A percentile compares a stretch with the other conserved stretches of the same genome.
These are phyloP conservation scores for Cladorhizidae sp. DNA, from an alignment of 37 sponge, comb jelly and placozoan species.

Conservation along the genomic window DNA sequence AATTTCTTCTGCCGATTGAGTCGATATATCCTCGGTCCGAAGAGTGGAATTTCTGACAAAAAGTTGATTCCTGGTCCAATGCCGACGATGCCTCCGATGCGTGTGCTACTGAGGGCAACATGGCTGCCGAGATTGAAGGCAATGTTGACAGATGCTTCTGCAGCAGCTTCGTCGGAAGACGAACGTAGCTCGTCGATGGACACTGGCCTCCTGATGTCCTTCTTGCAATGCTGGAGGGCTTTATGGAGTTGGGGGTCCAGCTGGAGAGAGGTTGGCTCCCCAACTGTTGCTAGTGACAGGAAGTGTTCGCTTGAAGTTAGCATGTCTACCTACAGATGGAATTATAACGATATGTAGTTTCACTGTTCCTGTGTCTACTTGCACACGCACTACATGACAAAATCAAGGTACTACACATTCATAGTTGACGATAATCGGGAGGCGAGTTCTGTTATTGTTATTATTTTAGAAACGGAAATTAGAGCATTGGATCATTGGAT, in stretches of 20 bases:
- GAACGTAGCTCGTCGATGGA: background rate
- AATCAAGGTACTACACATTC: too few relatives aligned
- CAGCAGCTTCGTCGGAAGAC: background rate
- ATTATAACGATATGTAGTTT: too few relatives aligned
- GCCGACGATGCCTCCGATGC: constrained; percentile 16
- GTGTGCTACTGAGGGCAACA: constrained; percentile 4
- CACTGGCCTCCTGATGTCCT: background rate
- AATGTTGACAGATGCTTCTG: constrained; percentile 12
- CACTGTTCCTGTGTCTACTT: too few relatives aligned
- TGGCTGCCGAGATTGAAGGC: constrained; percentile 17
- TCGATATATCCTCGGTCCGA: constrained; percentile 19
- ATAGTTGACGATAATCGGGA: too few relatives aligned
- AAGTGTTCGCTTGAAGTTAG: constrained; percentile 7
- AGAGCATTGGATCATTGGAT: too few relatives aligned
- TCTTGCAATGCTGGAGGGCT: background rate
- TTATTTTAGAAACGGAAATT: too few relatives aligned
- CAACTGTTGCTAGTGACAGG: constrained; percentile 18
- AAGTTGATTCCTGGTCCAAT: constrained; percentile 3
- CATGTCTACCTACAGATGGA: too few relatives aligned
- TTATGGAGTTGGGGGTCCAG: constrained; percentile 13
- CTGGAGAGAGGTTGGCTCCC: constrained; percentile 1
- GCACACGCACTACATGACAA: too few relatives aligned
- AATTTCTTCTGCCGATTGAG: constrained; percentile 40
- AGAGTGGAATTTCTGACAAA: constrained; percentile 19
- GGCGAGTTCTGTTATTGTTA: too few relatives aligned